These are phyloP conservation scores for Drosophila trichaetosa DNA, from an alignment of 2,888 invertebrate genomes.

Conservation along the genomic window DNA sequence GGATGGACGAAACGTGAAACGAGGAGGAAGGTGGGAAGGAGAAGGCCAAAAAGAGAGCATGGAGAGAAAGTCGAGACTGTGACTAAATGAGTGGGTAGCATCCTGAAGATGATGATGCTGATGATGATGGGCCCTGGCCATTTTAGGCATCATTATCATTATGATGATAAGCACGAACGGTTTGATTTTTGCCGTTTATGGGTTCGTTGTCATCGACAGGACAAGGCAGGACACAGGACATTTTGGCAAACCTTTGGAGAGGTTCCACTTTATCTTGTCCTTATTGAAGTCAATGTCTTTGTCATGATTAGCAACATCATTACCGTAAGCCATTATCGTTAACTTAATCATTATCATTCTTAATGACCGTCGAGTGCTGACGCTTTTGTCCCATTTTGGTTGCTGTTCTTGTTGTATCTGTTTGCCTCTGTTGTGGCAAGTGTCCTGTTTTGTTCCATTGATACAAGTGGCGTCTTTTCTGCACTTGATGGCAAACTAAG, in stretches of 20 bases:
- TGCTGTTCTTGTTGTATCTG: conserved; percentile 4
- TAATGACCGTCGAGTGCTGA: conserved; percentile 37
- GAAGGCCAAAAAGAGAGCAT: background rate
- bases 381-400: conserved; percentile 17
- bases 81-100: conserved; percentile 17
- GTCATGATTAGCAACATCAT: conserved; percentile 21
- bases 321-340: conserved; percentile 15
- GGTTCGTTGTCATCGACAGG: conserved; percentile 64
- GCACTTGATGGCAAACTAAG: conserved; percentile 2
- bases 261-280: background rate
- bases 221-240: background rate
- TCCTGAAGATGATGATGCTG: conserved; percentile 19
- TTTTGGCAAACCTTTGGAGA: background rate
- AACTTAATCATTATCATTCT: conserved; percentile 27
- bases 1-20: conserved; percentile 50
- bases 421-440: conserved; percentile 21
- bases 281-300: conserved; percentile 30
- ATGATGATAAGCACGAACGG: conserved; percentile 76
- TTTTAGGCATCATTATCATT: conserved; percentile 74
- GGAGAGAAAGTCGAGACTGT: conserved; percentile 6
- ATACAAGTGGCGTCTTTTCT: conserved; percentile 24
- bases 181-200: conserved; percentile 70
- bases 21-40: background rate
- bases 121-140: conserved; percentile 41
- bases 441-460: conserved; percentile 28